Conservation (phyloP, 2,888 invertebrate genomes). For the Caradrina kadenii region DNA sequence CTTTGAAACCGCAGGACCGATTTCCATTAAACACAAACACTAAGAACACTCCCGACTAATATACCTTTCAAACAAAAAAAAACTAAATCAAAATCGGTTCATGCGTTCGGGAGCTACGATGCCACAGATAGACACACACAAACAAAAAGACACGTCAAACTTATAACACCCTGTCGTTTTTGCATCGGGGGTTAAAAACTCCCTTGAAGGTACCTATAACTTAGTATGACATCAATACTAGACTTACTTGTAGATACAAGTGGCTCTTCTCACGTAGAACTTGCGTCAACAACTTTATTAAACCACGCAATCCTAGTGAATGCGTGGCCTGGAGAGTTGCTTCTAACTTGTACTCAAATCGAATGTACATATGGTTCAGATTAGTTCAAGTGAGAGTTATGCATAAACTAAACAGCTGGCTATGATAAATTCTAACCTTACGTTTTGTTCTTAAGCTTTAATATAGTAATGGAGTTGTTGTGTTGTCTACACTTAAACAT, state of each 20-base stretch:
- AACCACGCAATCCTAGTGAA: constrained; percentile 25
- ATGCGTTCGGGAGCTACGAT: too few species aligned
- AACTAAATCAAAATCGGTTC: too few species aligned
- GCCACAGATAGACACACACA: too few species aligned
- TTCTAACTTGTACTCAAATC: constrained; percentile 8
- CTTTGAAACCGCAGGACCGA: too few species aligned
- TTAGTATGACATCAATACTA: neutral
- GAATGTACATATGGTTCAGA: constrained; percentile 1
- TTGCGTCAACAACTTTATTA: constrained; percentile 20
- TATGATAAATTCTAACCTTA: constrained; percentile 1
- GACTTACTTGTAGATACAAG: neutral
- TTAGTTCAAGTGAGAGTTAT: constrained; percentile 22
- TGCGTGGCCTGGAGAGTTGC: constrained; percentile 17
- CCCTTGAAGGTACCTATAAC: neutral
- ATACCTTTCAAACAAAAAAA: too few species aligned
- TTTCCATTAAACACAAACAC: too few species aligned
- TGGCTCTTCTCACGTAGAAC: neutral
- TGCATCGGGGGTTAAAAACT: too few species aligned
- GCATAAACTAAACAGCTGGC: neutral
- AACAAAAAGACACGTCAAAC: too few species aligned
- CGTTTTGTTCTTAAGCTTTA: neutral
- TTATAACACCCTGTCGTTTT: too few species aligned
- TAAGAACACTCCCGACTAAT: too few species aligned
- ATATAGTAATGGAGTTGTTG: neutral
- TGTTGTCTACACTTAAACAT: too few species aligned